A percentile compares a stretch with the other conserved stretches of the same genome.
These are phyloP conservation scores for Allolobophora icterica DNA, from an alignment of 2,888 invertebrate species.

Conservation along the genomic window DNA sequence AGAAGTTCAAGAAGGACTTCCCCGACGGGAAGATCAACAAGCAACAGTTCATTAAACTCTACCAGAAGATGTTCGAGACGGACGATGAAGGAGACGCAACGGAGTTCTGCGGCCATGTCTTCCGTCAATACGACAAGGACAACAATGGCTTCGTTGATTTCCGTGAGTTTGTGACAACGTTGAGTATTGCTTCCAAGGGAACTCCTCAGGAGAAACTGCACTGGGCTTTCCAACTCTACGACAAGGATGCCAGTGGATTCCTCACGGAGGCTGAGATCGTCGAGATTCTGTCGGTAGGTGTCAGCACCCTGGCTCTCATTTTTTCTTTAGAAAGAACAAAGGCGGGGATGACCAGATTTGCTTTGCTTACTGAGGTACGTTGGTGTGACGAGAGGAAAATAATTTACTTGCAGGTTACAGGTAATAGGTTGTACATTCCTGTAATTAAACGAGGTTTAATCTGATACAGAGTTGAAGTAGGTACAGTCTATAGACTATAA, in stretches of 20 bases:
- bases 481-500: no score
- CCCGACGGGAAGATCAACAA: conserved; percentile 39
- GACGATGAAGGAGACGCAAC: conserved; percentile 29
- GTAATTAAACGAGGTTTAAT: no score
- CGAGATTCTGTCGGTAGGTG: conserved; percentile 40
- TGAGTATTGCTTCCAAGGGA: conserved; percentile 34
- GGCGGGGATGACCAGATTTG: neutral
- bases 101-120: conserved; percentile 34
- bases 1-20: conserved; percentile 39
- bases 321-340: conserved; percentile 21
- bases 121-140: conserved; percentile 40
- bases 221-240: conserved; percentile 44
- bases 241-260: conserved; percentile 39
- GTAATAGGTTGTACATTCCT: no score
- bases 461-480: no score
- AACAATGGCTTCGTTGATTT: conserved; percentile 42
- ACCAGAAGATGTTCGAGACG: conserved; percentile 35
- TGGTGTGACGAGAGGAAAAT: no score
- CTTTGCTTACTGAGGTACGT: neutral
- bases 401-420: no score
- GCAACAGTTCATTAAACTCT: conserved; percentile 38
- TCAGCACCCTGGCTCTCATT: neutral
- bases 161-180: conserved; percentile 36
- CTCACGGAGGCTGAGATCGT: conserved; percentile 32
- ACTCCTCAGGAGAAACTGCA: conserved; percentile 37